These are phyloP conservation scores for Heliconius ismenius DNA, from an alignment of 2,888 invertebrate genomes.

Conservation along the genomic window DNA sequence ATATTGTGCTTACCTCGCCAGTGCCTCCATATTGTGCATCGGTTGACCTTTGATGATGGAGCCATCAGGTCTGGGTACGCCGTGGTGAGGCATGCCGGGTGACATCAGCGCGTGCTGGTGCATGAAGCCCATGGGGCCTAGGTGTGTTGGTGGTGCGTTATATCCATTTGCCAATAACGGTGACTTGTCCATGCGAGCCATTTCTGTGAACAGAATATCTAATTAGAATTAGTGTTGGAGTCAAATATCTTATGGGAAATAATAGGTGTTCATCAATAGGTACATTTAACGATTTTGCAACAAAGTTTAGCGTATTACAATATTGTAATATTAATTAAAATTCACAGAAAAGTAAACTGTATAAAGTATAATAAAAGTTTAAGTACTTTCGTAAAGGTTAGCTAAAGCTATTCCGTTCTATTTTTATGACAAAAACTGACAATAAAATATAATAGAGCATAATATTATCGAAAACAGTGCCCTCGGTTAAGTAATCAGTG, in stretches of 20 bases:
- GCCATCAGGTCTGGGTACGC: conserved; percentile 89
- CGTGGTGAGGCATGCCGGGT: conserved; percentile 93
- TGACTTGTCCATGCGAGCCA: conserved; percentile 94
- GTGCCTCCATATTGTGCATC: conserved; percentile 94
- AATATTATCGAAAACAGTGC: not conserved
- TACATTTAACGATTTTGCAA: conserved; percentile 1
- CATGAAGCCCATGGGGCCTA: conserved; percentile 97
- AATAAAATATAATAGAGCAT: not conserved
- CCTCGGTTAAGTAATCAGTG: not conserved
- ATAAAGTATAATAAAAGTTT: conserved; percentile 14
- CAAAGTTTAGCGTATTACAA: not conserved
- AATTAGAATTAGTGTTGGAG: conserved; percentile 26
- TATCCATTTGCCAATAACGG: conserved; percentile 95
- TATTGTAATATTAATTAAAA: conserved; percentile 10
- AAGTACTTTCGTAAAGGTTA: conserved; percentile 9
- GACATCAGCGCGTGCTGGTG: conserved; percentile 95
- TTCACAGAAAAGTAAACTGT: conserved; percentile 16
- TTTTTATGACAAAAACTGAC: conserved; percentile 9
- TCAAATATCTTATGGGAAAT: conserved; percentile 13
- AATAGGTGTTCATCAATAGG: not conserved
- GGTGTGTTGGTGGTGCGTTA: conserved; percentile 95
- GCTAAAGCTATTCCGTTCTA: not conserved
- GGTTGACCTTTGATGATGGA: conserved; percentile 92
- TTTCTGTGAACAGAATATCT: conserved; percentile 82
- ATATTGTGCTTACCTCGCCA: conserved; percentile 86